Conservation (phyloP, 2,888 invertebrate genomes). For the Callyntrura guangdongensis region DNA sequence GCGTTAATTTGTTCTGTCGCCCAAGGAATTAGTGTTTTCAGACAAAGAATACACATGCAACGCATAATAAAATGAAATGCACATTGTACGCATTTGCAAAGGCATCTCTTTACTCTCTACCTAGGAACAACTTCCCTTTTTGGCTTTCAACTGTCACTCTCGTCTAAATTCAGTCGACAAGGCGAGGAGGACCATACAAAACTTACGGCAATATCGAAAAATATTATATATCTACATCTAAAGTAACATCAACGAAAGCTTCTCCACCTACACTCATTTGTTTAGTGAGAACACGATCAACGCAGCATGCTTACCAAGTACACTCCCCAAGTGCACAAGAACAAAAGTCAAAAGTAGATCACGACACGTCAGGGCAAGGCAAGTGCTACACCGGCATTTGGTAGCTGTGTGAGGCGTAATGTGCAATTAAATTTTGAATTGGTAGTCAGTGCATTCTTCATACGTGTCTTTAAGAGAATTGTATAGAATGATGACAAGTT, state of each 20-base stretch:
- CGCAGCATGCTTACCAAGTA: not conserved
- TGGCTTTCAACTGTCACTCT: constrained; percentile 23
- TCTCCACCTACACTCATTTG: constrained; percentile 46
- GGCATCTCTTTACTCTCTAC: no score
- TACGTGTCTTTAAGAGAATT: not conserved
- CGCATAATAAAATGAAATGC: constrained; percentile 15
- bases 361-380: constrained; percentile 26
- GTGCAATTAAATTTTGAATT: not conserved
- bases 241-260: not conserved
- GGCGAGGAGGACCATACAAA: not conserved
- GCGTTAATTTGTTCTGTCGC: constrained; percentile 70
- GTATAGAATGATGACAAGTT: not conserved
- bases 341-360: constrained; percentile 46
- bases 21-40: constrained; percentile 45
- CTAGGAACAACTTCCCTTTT: constrained; percentile 43
- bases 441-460: not conserved
- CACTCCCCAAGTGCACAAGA: constrained; percentile 39
- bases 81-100: not conserved
- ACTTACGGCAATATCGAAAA: not conserved
- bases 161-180: not conserved
- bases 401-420: constrained; percentile 7
- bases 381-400: not conserved
- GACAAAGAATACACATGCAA: constrained; percentile 10
- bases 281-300: not conserved
- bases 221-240: not conserved